Base-by-base conservation (phyloP, 2,888 invertebrate species). In the Microplitis manilae region DNA sequence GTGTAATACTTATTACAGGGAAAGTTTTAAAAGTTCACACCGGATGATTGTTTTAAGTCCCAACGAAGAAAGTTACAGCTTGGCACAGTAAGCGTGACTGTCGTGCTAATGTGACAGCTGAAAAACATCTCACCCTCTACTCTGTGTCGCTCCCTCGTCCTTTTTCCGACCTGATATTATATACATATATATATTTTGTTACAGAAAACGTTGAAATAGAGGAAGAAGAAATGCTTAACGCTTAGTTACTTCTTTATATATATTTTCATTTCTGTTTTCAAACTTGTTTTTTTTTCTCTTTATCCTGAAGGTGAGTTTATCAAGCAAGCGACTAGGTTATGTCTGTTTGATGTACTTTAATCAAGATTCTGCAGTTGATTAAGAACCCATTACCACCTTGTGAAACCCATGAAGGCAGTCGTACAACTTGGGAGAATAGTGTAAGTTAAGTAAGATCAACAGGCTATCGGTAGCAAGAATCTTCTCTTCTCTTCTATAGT, bases 51-150 rank as follows among this genome's bases (percentile, higher is more conserved):
- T 68, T 64, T 67, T 15, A 74, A 69, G 64, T 65, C 38, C 39
- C 38, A 67, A 50, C 30, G 20, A 67, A 8, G 67, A 67, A 70
- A 73, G 73, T 73, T 73, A 67, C 60, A 73, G 41, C 59, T 67
- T 71, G 70, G 71, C 74, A 77, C 74, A 65, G 83, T 81, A 83
- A 80, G 81, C 81, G 81, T 83, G 81, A 81, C 86, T 84, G 86
- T 85, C 85, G 83, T 80, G 81, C 81, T 87, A 87, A 87, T 85
- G 86, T 86, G 87, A 86, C 87, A 86, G 86, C 77, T 80, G 82
- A 83, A 86, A 83, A 87, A 87, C 65, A 74, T 71, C 39, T 75
- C 62, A 69, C 40, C 68, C 60, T 68, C 50, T 15, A 59, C 59
- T 74, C 69, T 61, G 60, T 74, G 64, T 61, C 39, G 41, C 60